phyloP scores from a whole-genome alignment of 2,888 invertebrate species.

The Biston betularia region DNA sequence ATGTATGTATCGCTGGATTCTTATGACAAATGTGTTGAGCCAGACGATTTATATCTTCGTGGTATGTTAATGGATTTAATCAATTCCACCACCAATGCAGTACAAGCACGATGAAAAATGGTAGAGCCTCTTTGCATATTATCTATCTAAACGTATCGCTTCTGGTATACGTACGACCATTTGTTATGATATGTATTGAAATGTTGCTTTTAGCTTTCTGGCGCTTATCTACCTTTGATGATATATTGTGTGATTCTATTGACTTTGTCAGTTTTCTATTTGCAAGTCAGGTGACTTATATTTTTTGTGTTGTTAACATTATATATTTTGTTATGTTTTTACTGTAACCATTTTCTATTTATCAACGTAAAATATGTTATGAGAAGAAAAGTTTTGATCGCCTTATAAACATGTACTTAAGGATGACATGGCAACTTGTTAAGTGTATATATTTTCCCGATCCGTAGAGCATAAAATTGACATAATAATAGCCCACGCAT shows the following conservation, averaged over 20 bases:
- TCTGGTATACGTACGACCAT: conserved; percentile 48
- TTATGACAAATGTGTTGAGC: conserved; percentile 70
- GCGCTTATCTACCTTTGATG: conserved; percentile 38
- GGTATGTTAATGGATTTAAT: conserved; percentile 72
- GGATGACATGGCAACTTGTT: conserved; percentile 21
- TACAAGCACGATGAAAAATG: conserved; percentile 65
- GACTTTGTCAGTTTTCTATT: conserved; percentile 36
- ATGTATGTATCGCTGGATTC: conserved; percentile 49
- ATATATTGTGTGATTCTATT: conserved; percentile 40
- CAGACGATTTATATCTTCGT: conserved; percentile 65
- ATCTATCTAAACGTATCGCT: conserved; percentile 57
- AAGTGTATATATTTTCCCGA: conserved; percentile 39
- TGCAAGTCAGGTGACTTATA: conserved; percentile 26
- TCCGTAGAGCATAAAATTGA: conserved; percentile 49
- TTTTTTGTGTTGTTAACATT: conserved; percentile 15
- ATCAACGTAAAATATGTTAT: too few species aligned
- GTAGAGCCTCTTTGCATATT: conserved; percentile 57
- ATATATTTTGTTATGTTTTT: not conserved
- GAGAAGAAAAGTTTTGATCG: not conserved
- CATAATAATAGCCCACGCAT: conserved; percentile 51
- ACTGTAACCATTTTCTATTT: not conserved
- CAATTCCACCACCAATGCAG: conserved; percentile 58
- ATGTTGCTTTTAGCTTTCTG: conserved; percentile 46
- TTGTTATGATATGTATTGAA: conserved; percentile 51
- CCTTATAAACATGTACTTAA: conserved; percentile 1